Evolutionary conservation across 2,797 vertebrate genomes (phyloP).

Genomic region (Pangasius larnaudii): DNA sequence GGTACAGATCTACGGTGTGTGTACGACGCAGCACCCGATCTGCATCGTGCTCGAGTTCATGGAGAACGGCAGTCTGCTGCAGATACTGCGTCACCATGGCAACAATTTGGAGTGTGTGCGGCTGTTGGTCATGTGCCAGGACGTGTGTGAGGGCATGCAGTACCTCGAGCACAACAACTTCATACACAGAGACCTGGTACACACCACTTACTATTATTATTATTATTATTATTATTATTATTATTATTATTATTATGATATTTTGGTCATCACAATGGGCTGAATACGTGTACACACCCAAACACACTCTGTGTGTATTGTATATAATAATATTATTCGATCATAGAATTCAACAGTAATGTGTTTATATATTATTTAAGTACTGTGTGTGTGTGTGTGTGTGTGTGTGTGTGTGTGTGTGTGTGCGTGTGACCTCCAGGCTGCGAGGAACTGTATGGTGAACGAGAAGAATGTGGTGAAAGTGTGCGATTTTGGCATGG

Average conservation of each 20-base stretch:
- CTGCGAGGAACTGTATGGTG: conserved; percentile 89
- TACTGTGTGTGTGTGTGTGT: too few species aligned
- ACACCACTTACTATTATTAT: not conserved
- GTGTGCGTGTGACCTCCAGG: conserved; percentile 67
- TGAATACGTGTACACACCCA: not conserved
- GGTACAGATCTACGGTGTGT: conserved; percentile 88
- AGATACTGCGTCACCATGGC: conserved; percentile 71
- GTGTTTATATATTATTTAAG: not conserved
- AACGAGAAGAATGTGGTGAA: conserved; percentile 79
- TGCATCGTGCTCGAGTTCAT: conserved; percentile 86
- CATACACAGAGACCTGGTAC: conserved; percentile 88
- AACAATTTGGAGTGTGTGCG: conserved; percentile 51
- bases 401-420: not conserved
- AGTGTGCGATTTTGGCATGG: conserved; percentile 90
- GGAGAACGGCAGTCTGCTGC: conserved; percentile 84
- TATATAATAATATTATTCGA: too few species aligned
- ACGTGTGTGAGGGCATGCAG: conserved; percentile 86
- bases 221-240: not conserved
- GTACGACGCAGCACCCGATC: conserved; percentile 76
- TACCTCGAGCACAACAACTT: conserved; percentile 82
- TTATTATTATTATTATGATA: not conserved
- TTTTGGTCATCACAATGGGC: not conserved
- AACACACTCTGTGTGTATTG: not conserved
- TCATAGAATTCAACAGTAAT: not conserved
- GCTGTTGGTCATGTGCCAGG: conserved; percentile 82